Percentiles rank a stretch among this genome's conserved stretches.
Conservation (phyloP, 1,140 invertebrate species). For the Heliconius hewitsoni region DNA sequence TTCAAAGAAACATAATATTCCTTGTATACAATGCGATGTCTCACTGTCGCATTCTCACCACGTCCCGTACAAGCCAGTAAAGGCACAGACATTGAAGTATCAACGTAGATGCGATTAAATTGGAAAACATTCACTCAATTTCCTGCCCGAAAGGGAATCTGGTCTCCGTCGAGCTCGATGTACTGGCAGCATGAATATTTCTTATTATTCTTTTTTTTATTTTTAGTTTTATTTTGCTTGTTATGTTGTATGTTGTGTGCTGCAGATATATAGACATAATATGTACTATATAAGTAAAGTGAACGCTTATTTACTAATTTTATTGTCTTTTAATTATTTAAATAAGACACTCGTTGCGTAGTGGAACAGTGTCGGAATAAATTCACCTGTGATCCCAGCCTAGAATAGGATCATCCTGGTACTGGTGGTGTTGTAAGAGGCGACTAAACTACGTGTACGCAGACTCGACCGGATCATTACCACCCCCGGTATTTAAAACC, state of each 20-base stretch:
- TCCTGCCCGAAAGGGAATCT: conserved; percentile 72
- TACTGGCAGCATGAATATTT: conserved; percentile 50
- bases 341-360: too few relatives aligned
- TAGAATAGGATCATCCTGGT: too few relatives aligned
- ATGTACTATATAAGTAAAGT: too few relatives aligned
- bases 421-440: too few relatives aligned
- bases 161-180: conserved; percentile 50
- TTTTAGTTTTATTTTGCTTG: not conserved
- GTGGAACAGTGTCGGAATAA: too few relatives aligned
- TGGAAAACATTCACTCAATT: conserved; percentile 81
- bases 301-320: too few relatives aligned
- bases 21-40: not conserved
- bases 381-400: too few relatives aligned
- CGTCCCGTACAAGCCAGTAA: conserved; percentile 41
- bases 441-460: too few relatives aligned
- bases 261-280: too few relatives aligned
- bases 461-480: too few relatives aligned
- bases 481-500: too few relatives aligned
- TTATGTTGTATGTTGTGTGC: not conserved
- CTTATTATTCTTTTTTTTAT: not conserved
- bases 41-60: conserved; percentile 42
- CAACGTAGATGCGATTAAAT: conserved; percentile 78
- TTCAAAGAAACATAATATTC: not conserved
- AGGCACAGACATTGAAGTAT: conserved; percentile 58
- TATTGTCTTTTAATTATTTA: too few relatives aligned